Evolutionary conservation across 1,140 invertebrate species (phyloP), one percentile per base, ranked within the genome.

Genomic region (Dryas iulia): DNA sequence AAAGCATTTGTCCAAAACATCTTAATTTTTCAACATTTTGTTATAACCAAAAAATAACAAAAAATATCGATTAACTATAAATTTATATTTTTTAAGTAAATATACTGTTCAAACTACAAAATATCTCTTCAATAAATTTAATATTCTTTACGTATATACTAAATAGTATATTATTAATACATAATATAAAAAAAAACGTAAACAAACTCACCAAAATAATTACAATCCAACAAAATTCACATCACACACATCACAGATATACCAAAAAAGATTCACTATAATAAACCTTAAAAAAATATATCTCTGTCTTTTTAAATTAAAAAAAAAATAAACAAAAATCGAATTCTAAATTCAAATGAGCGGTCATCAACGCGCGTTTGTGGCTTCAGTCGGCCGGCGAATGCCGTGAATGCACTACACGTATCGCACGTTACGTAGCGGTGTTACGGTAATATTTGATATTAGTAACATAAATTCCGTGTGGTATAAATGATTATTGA

Each of bases 381-480:
- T 77, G 73, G 66, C 77, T 80, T 82, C 77, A 65, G 82, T 73
- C 74, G 77, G 73, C 74, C 75, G 67, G 71, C 75, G 83, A 84
- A 82, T 87, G 84, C 82, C 78, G 68, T 73, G 57, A 65, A 74
- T 56, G 66, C 25, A 71, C 69, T 61, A 57, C 76, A 69, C 69
- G 66, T 68, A 73, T 70, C 70, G 61, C 70, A 74, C 64, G 73
- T 85, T 83, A 80, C 78, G 69, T 76, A 57, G 64, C 63, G 65
- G 59, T 72, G 73, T 87, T 87, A 84, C 83, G 78, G 84, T 87
- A 84, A 87, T 87, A 79, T 86, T 85, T 82, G 78, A 70, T 74
- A 81, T 85, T 75, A 70, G 79, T 78, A 80, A 82, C 73, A 69
- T 68, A 78, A 74, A 71, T 71, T 71, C 59, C 54, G 26, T 66